Evolutionary conservation across 2,888 invertebrate genomes (phyloP).

Genomic region (Eulithis testata): DNA sequence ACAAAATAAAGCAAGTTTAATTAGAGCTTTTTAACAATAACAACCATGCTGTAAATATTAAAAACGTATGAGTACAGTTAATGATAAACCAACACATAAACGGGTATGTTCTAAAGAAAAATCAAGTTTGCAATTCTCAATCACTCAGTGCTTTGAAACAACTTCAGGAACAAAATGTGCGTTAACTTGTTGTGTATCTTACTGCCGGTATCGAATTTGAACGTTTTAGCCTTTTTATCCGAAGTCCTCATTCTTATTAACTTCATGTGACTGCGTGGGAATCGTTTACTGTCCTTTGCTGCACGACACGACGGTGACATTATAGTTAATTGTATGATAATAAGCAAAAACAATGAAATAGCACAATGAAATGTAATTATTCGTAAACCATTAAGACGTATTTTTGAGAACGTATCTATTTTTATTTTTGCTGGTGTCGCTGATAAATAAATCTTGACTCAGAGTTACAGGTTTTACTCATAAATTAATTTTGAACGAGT

Average conservation of each 20-base stretch:
- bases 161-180: slow-evolving; percentile 50
- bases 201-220: slow-evolving; percentile 87
- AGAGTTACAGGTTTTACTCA: slow-evolving; percentile 2
- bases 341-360: slow-evolving; percentile 25
- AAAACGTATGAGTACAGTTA: not conserved
- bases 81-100: not conserved
- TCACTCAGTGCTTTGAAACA: slow-evolving; percentile 45
- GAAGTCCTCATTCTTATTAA: slow-evolving; percentile 86
- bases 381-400: slow-evolving; percentile 12
- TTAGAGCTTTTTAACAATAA: not conserved
- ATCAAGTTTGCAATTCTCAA: slow-evolving; percentile 4
- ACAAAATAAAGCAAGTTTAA: too few species aligned
- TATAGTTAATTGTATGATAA: slow-evolving; percentile 44
- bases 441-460: too few species aligned
- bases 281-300: slow-evolving; percentile 75
- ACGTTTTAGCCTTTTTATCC: slow-evolving; percentile 83
- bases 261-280: slow-evolving; percentile 86
- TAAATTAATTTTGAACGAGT: not conserved
- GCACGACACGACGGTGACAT: slow-evolving; percentile 61
- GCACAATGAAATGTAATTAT: slow-evolving; percentile 28
- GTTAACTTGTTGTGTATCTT: slow-evolving; percentile 59
- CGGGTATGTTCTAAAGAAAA: not conserved
- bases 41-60: not conserved
- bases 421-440: not conserved
- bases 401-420: not conserved